These are phyloP conservation scores for Formica selysi DNA, from an alignment of 1,140 invertebrate species.

Conservation along the genomic window DNA sequence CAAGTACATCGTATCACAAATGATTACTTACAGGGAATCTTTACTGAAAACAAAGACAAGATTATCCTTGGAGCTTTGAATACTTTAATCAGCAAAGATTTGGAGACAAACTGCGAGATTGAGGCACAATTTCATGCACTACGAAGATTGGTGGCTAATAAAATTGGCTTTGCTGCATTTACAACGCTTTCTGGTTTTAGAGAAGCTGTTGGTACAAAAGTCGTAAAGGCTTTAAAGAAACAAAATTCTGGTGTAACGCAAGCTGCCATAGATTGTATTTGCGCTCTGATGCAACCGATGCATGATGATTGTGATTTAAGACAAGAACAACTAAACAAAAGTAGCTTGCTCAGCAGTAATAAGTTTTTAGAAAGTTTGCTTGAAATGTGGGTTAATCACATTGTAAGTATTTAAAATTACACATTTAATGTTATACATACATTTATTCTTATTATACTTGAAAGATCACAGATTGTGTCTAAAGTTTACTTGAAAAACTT, in stretches of 20 bases:
- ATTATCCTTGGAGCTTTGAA: conserved; percentile 94
- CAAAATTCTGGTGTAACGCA: conserved; percentile 97
- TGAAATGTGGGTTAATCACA: conserved; percentile 98
- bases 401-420: conserved; percentile 89
- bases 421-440: not conserved
- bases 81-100: conserved; percentile 91
- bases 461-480: not conserved
- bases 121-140: conserved; percentile 98
- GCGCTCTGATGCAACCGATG: conserved; percentile 99
- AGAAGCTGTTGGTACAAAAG: conserved; percentile 96
- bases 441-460: not conserved
- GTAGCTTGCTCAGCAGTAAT: conserved; percentile 96
- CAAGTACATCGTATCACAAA: conserved; percentile 82
- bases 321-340: conserved; percentile 99
- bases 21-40: conserved; percentile 92
- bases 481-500: not conserved
- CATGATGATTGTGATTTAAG: conserved; percentile 97
- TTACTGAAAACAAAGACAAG: conserved; percentile 99
- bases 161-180: conserved; percentile 98
- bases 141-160: conserved; percentile 97
- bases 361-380: conserved; percentile 97
- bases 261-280: conserved; percentile 98
- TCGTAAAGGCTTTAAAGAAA: conserved; percentile 96
- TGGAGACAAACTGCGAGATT: conserved; percentile 91
- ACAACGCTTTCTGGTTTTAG: conserved; percentile 96